Conservation (phyloP, 2,113 vertebrate genomes). For the Hylia prasina region DNA sequence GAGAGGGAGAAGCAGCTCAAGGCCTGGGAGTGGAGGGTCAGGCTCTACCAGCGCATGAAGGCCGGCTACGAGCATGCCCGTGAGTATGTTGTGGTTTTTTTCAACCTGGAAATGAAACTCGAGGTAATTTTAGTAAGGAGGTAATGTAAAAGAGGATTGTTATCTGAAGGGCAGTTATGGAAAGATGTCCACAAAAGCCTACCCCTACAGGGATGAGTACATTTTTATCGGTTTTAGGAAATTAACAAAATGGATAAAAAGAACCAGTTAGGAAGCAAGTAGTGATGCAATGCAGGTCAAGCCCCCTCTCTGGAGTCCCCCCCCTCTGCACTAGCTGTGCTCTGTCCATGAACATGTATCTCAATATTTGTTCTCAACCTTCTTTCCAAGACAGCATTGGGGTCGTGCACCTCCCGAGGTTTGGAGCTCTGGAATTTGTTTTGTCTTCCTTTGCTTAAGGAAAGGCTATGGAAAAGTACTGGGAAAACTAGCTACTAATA, state of each 20-base stretch:
- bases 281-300: background rate
- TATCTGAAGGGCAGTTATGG: background rate
- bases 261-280: background rate
- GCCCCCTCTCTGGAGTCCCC: background rate
- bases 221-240: background rate
- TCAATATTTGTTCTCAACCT: background rate
- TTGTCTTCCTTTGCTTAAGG: background rate
- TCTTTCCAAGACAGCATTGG: background rate
- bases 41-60: conserved; percentile 91
- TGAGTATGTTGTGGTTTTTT: conserved; percentile 60
- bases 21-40: conserved; percentile 91
- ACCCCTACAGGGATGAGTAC: background rate
- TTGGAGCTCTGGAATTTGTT: background rate
- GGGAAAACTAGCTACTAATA: background rate
- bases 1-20: conserved; percentile 88
- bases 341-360: background rate
- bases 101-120: background rate
- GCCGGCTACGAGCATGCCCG: conserved; percentile 87
- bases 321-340: background rate
- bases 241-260: background rate
- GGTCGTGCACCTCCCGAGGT: fast-evolving
- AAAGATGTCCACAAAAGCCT: background rate
- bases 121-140: background rate
- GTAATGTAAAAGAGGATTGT: no score
- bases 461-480: background rate